A percentile compares a stretch with the other conserved stretches of the same genome.
phyloP scores from a whole-genome alignment of 1,140 invertebrate species.

The Hetaerina americana region DNA sequence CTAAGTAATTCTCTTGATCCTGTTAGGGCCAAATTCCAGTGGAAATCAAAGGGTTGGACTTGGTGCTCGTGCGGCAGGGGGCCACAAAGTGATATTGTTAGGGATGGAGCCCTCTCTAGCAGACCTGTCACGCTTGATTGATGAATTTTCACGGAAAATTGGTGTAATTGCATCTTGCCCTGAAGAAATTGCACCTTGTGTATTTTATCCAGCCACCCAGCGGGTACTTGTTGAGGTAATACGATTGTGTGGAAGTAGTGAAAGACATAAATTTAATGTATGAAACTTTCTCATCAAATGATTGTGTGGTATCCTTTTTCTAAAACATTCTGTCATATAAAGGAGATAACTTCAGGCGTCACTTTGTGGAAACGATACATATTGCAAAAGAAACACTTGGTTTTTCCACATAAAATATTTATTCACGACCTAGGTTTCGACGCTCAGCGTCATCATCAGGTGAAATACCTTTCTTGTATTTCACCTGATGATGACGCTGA shows the following conservation, averaged over 20 bases:
- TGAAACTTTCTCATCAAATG: background rate
- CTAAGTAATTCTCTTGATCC: background rate
- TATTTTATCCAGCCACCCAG: constrained; percentile 22
- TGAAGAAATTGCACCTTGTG: constrained; percentile 26
- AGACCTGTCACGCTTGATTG: constrained; percentile 23
- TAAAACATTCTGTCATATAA: no score
- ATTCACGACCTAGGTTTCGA: background rate
- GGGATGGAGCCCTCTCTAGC: background rate
- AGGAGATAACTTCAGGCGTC: no score
- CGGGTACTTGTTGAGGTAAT: constrained; percentile 17
- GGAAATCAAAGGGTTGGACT: background rate
- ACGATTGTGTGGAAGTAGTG: background rate
- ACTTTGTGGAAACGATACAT: background rate
- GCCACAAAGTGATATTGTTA: background rate
- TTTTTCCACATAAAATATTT: background rate
- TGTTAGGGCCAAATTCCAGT: background rate
- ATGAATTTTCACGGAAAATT: constrained; percentile 23
- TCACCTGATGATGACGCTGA: no score
- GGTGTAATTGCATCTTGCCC: constrained; percentile 21
- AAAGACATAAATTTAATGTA: background rate
- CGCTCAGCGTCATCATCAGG: no score
- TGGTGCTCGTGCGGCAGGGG: background rate
- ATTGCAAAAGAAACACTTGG: background rate
- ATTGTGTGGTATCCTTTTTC: background rate
- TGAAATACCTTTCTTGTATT: no score